Base-by-base conservation (phyloP, 2,113 vertebrate species). In the Climacteris rufus region DNA sequence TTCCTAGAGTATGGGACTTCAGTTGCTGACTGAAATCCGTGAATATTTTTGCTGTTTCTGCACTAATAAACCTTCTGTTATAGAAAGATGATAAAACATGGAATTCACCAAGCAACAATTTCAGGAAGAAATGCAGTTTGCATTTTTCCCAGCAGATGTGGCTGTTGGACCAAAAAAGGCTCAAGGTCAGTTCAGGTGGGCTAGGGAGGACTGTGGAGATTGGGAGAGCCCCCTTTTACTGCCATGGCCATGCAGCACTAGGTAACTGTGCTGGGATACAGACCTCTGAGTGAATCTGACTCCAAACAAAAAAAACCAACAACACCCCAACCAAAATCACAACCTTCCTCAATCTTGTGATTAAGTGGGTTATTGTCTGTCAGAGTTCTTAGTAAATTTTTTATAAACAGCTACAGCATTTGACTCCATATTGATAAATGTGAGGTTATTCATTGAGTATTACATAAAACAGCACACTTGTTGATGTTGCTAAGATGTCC, bases 131-230 rank as follows among this genome's bases (percentile, higher is more conserved):
- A 0, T 72, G 92, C 74, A 91, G 18, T 93, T 84, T 69, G 25
- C 4, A 2, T 63, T 13, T 47, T 89, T 35, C 39, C 94, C 97
- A 96, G 93, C 75, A 97, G 97, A 87, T 96, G 97, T 59, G 64
- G 92, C 90, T 93, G n/a, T 94, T 93, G 93, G 66, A 95, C 82
- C 45, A 30, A 66, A 74, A 76, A 83, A 74, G 2, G 23, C 22
- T 90, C 44, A 35, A 45, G 47, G 80, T 87, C n/a, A 25, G n/a
- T 47, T 78, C 56, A 31, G 56, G 30, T 54, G 69, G 23, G 4
- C 28, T 40, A 8, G 22, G 20, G 30, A 56, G 54, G 8, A 28
- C 24, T 27, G 24, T 61, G 70, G 31, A 27, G 19, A 37, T 1
- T 30, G 24, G 40, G 8, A 77, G 24, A 37, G 13, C 10, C 19